phyloP scores from a whole-genome alignment of 2,888 invertebrate genomes.

The Epsilonema sp. region DNA sequence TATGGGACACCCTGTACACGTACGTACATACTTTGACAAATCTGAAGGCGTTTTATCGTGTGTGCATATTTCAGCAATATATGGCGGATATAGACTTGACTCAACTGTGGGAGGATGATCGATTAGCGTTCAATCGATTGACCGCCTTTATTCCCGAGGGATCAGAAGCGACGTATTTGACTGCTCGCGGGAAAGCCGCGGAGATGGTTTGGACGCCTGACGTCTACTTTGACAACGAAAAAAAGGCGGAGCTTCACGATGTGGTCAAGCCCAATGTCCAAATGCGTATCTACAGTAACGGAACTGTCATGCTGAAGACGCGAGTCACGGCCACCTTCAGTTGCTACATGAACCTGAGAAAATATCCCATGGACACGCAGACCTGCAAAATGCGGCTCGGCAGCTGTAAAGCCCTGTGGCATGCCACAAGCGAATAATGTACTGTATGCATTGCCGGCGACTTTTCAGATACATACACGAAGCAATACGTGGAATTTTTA shows the following conservation, averaged over 20 bases:
- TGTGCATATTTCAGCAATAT: background rate
- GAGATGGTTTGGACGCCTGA: background rate
- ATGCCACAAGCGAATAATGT: background rate
- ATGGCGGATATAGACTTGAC: background rate
- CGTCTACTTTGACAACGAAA: background rate
- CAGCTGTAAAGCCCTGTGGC: no score
- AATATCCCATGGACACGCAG: constrained; percentile 19
- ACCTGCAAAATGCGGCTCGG: constrained; percentile 14
- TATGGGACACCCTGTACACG: no score
- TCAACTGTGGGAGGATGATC: background rate
- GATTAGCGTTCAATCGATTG: background rate
- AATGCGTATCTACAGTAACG: background rate
- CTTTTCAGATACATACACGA: background rate
- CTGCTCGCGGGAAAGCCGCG: background rate
- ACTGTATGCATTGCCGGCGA: background rate
- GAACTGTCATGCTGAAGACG: background rate
- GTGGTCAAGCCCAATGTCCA: background rate
- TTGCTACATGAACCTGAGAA: constrained; percentile 16
- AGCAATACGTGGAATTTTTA: background rate
- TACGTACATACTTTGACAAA: no score
- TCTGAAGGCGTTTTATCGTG: no score
- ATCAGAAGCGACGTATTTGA: no score
- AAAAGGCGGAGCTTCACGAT: background rate
- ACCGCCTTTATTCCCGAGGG: no score
- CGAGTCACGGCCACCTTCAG: constrained; percentile 12